Base-by-base conservation (phyloP, 2,888 invertebrate species). In the Drosophila nr. medialis region DNA sequence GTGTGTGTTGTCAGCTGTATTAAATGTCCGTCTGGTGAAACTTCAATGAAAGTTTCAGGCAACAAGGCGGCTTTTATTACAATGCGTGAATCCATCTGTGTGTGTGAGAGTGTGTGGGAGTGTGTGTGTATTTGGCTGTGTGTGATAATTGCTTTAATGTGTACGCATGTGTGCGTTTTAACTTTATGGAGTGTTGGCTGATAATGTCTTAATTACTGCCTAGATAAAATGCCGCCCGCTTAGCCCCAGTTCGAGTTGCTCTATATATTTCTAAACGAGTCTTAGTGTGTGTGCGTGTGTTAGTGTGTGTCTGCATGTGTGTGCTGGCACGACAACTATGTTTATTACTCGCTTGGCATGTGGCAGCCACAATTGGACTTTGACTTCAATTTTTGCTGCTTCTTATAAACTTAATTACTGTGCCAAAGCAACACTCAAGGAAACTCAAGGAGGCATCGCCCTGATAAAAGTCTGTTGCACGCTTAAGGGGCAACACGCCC, bases 171-270 rank as follows among this genome's bases (percentile, higher is more conserved):
- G 89, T 89, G 81, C 81, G 82, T 84, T 86, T 86, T 86, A 89
- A 86, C 89, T 86, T 86, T 86, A 89, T 86, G 87, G 86, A 89
- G 86, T 86, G 86, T 86, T 83, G 86, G 81, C 83, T 86, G 86
- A 89, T 86, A 86, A 86, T 86, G 89, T 86, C 86, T 86, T 89
- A 89, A 86, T 86, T 86, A 89, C 85, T 81, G 83, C 77, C 83
- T 80, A 84, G 89, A 86, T 86, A 89, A 86, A 86, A 85, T 87
- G 81, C 83, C 77, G 79, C 72, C 84, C 77, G 72, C 70, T 85
- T 86, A 81, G 76, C 79, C 69, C 71, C 66, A 49, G 64, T 60
- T 64, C 77, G 50, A 60, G 45, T 61, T 77, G 53, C 54, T 38
- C 66, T 27, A 48, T 30, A 48, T 24, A 77, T 73, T 60, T 62